Conservation (phyloP, 2,113 vertebrate species). For the Strix uralensis region DNA sequence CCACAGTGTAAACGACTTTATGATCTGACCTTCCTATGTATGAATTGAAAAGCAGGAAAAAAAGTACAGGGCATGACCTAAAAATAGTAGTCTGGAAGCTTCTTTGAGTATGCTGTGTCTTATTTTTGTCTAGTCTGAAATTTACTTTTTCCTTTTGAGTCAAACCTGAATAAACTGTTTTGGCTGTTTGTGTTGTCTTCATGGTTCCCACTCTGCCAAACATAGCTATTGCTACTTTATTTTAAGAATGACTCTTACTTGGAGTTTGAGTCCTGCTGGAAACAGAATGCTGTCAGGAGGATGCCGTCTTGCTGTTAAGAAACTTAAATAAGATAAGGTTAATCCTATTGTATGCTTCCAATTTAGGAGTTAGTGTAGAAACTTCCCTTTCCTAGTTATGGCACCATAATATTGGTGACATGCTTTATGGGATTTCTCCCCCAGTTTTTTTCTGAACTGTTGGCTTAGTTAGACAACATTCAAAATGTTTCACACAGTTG, state of each 20-base stretch:
- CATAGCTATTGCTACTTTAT: background rate
- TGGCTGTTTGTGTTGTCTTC: background rate
- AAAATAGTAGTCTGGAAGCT: slow-evolving; percentile 6
- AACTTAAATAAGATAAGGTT: slow-evolving; percentile 31
- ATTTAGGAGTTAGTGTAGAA: background rate
- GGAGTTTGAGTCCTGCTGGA: background rate
- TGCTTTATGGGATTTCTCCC: background rate
- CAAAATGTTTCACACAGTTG: background rate
- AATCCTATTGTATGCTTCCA: background rate
- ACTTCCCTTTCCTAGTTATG: background rate
- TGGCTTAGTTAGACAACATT: background rate
- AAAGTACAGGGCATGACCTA: background rate
- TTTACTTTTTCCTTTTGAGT: background rate
- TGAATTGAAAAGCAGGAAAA: background rate
- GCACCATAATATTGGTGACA: background rate
- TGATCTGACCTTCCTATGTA: background rate
- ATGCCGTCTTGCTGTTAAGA: background rate
- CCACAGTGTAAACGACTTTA: background rate
- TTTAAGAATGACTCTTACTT: background rate
- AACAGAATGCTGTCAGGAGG: background rate
- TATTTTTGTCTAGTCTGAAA: slow-evolving; percentile 25
- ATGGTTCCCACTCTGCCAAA: background rate
- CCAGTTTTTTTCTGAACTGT: background rate
- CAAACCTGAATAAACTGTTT: background rate
- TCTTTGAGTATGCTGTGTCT: background rate